Conservation (phyloP, 2,888 invertebrate genomes). For the Candidula unifasciata region DNA sequence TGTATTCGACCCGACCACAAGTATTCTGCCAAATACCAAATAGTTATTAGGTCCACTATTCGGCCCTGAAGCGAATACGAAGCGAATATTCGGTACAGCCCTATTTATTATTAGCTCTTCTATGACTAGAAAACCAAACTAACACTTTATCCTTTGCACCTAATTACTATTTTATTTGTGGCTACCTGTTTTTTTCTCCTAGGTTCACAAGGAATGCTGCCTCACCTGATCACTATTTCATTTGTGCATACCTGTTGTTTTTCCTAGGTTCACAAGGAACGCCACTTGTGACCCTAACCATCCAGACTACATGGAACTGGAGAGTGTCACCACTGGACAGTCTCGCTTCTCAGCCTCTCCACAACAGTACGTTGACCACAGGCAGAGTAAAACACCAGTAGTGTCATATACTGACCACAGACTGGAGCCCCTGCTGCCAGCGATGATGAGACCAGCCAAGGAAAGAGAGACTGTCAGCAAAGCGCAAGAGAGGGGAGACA, state of each 20-base stretch:
- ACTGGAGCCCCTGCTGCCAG: conserved; percentile 82
- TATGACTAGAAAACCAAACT: no score
- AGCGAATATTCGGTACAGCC: no score
- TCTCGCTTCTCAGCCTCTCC: conserved; percentile 34
- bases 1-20: no score
- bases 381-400: conserved; percentile 25
- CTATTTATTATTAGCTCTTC: no score
- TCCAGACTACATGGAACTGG: conserved; percentile 64
- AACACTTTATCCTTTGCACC: no score
- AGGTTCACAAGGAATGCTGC: no score
- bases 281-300: conserved; percentile 56
- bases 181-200: no score
- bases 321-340: conserved; percentile 64
- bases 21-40: no score
- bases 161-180: no score
- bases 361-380: conserved; percentile 16
- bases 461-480: conserved; percentile 83
- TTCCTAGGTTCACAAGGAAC: conserved; percentile 45
- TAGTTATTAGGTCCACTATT: no score
- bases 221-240: background rate
- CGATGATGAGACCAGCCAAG: conserved; percentile 82
- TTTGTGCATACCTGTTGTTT: background rate
- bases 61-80: no score
- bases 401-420: conserved; percentile 12
- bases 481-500: conserved; percentile 83